Evolutionary conservation across 2,113 vertebrate species (phyloP), one percentile per base, ranked within the genome.

Genomic region (Mesitornis unicolor): DNA sequence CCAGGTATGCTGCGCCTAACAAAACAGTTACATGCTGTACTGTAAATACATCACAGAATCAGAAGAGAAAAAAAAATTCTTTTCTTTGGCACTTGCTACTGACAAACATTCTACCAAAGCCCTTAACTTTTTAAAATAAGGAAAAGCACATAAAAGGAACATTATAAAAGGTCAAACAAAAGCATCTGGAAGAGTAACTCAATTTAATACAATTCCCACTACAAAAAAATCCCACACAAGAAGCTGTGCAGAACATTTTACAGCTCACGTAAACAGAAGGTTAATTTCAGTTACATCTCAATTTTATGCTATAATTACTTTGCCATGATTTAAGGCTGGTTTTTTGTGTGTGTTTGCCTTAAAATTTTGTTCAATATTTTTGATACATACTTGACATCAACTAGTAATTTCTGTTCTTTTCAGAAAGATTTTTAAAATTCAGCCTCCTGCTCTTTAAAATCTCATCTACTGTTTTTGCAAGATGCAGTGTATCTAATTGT

Each of bases 161-260:
- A 63, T 43, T 50, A 59, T 33, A 97, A 97, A n/a, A 97, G 96
- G 90, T 97, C 95, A 97, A 94, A 79, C 11, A 16, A 96, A 97
- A 96, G 68, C 76, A 96, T 95, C 88, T 96, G 91, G 82, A 96
- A 96, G 92, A 48, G 70, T 83, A 57, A 94, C 69, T 90, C 68
- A 92, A 94, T 93, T 84, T 90, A 93, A 95, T 78, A 82, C 84
- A 97, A 90, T 35, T 93, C 89, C 81, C 3, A 82, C 73, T 93
- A 97, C 69, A 69, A 70, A 78, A 70, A 78, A 96, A 97, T 96
- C 87, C 94, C 94, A 97, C 87, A 90, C 84, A 95, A 95, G 94
- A 94, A 96, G 89, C 35, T 83, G 90, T 74, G 87, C 48, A 84
- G 89, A 95, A 93, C 47, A 91, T 91, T 81, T 86, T 65, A 43